Percentiles rank a stretch among this genome's conserved stretches.
These are phyloP conservation scores for Parambassis ranga DNA, from an alignment of 2,797 vertebrate species.

Conservation along the genomic window DNA sequence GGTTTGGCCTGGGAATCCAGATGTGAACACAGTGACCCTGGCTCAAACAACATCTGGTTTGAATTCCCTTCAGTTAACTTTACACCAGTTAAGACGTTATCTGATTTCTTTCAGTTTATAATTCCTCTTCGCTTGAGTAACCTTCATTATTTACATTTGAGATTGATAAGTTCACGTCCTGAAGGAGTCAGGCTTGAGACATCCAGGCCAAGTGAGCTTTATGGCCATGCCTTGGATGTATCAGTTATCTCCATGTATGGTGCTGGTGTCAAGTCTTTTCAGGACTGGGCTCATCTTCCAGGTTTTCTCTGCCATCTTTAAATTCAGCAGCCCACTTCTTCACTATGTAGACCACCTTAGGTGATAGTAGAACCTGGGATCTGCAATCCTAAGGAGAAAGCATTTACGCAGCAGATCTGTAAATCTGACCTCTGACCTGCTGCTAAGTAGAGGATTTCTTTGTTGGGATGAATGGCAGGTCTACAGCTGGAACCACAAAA, in stretches of 20 bases:
- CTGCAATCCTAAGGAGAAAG: not conserved
- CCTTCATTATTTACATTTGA: not conserved
- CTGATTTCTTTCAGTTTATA: not conserved
- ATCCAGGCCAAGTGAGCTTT: too few species aligned
- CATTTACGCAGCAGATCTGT: not conserved
- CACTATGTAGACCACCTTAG: too few species aligned
- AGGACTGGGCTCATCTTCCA: too few species aligned
- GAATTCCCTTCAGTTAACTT: slow-evolving; percentile 13
- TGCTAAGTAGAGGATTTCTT: too few species aligned
- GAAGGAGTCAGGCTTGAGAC: too few species aligned
- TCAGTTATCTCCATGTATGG: too few species aligned
- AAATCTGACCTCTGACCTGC: not conserved
- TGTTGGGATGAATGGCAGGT: too few species aligned
- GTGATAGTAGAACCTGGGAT: not conserved
- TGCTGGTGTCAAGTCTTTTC: too few species aligned
- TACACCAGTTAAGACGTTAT: not conserved
- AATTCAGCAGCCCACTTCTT: too few species aligned
- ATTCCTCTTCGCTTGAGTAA: not conserved
- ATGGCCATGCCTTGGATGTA: too few species aligned
- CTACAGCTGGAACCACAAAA: not conserved
- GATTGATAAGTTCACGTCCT: too few species aligned
- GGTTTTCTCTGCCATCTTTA: too few species aligned
- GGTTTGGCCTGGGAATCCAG: not conserved
- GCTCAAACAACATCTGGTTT: slow-evolving; percentile 37
- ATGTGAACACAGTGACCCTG: slow-evolving; percentile 9